Evolutionary conservation across 1,140 invertebrate species (phyloP).

Genomic region (Whitmania pigra): DNA sequence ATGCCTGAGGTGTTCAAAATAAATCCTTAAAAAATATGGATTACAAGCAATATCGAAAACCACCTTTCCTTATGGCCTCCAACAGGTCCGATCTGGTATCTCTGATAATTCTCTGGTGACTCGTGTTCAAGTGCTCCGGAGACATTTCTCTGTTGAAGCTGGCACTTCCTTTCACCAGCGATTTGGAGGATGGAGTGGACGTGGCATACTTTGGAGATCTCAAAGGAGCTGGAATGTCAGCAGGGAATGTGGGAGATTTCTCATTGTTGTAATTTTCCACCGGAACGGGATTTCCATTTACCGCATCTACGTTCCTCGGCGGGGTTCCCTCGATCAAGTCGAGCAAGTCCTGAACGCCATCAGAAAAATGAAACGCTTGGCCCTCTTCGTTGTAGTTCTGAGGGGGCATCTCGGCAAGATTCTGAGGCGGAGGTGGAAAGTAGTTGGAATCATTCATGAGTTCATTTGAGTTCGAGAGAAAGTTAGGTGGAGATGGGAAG

Average conservation of each 20-base stretch:
- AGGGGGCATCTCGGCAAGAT: neutral
- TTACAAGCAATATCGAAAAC: too few relatives aligned
- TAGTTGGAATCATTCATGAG: constrained; percentile 6
- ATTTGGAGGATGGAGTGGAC: neutral
- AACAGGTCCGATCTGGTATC: constrained; percentile 71
- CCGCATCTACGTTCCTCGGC: neutral
- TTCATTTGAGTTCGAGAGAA: neutral
- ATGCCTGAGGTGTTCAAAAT: constrained; percentile 52
- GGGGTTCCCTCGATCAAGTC: neutral
- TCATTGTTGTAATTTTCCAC: neutral
- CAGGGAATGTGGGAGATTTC: neutral
- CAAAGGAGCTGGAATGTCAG: neutral
- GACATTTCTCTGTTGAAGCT: neutral
- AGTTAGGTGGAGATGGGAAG: neutral
- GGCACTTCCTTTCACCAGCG: neutral
- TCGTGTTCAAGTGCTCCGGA: neutral
- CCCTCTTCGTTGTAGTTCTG: neutral
- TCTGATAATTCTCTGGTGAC: constrained; percentile 16
- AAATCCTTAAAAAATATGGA: neutral
- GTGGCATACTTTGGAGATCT: neutral
- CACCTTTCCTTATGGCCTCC: constrained; percentile 78
- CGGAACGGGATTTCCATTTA: neutral
- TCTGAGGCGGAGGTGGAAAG: neutral
- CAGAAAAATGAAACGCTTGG: neutral
- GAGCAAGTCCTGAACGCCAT: neutral